These are phyloP conservation scores for Drosophila maculinotata DNA, from an alignment of 2,888 invertebrate genomes.

Conservation along the genomic window DNA sequence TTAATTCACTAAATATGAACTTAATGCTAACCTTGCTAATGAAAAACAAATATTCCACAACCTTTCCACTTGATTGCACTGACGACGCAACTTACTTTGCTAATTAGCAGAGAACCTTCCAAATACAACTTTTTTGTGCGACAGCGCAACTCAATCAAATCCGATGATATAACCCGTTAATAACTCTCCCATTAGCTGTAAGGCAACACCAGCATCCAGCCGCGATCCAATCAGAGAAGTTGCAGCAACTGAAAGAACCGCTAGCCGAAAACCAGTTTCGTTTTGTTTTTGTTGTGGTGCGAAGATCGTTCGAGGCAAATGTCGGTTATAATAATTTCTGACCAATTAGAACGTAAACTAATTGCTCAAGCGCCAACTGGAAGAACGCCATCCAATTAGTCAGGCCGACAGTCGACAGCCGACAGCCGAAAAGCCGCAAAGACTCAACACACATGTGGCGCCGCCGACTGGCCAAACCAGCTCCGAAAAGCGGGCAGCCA, in stretches of 20 bases:
- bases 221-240: constrained; percentile 49
- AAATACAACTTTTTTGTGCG: constrained; percentile 12
- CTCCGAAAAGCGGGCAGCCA: constrained; percentile 40
- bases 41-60: constrained; percentile 48
- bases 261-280: constrained; percentile 52
- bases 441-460: constrained; percentile 38
- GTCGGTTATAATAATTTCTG: constrained; percentile 78
- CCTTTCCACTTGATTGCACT: constrained; percentile 69
- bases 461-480: constrained; percentile 55
- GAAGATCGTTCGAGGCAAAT: constrained; percentile 52
- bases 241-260: constrained; percentile 29
- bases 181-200: constrained; percentile 49
- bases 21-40: constrained; percentile 46
- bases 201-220: constrained; percentile 3
- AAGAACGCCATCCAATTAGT: constrained; percentile 75
- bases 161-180: constrained; percentile 44
- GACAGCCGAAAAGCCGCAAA: constrained; percentile 25
- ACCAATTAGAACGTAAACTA: constrained; percentile 77
- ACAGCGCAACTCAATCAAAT: constrained; percentile 19
- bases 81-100: constrained; percentile 6
- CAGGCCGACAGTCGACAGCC: constrained; percentile 40
- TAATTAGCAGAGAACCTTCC: constrained; percentile 55
- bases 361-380: constrained; percentile 76
- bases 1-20: constrained; percentile 13
- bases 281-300: neutral